These are phyloP conservation scores for Calameuta idolon DNA, from an alignment of 2,888 invertebrate genomes.

Conservation along the genomic window DNA sequence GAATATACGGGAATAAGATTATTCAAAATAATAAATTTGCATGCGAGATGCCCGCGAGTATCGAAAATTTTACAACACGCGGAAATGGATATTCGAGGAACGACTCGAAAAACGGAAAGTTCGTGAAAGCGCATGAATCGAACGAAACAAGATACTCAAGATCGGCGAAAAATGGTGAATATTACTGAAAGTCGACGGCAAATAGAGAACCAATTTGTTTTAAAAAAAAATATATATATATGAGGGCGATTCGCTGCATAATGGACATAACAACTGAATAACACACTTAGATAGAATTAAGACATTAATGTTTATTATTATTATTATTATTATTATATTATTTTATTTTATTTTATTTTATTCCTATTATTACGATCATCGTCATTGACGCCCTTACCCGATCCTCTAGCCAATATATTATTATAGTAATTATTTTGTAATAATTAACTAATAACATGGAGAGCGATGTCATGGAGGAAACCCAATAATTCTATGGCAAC, in stretches of 20 bases:
- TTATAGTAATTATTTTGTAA: slow-evolving; percentile 46
- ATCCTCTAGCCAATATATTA: slow-evolving; percentile 31
- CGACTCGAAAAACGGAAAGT: background rate
- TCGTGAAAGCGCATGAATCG: slow-evolving; percentile 21
- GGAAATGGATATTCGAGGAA: background rate
- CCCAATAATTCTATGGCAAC: background rate
- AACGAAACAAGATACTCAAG: slow-evolving; percentile 21
- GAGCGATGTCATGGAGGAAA: slow-evolving; percentile 12
- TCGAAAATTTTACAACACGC: background rate
- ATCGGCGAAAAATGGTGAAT: slow-evolving; percentile 12
- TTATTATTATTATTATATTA: slow-evolving; percentile 36
- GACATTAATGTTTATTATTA: slow-evolving; percentile 57
- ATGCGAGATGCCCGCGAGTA: background rate
- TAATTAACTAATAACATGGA: slow-evolving; percentile 45
- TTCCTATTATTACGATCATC: slow-evolving; percentile 49
- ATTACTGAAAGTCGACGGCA: background rate
- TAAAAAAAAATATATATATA: slow-evolving; percentile 10
- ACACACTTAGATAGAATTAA: slow-evolving; percentile 57
- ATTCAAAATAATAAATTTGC: background rate
- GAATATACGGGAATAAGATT: background rate
- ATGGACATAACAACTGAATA: slow-evolving; percentile 42
- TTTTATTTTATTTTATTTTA: slow-evolving; percentile 40
- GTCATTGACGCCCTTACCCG: slow-evolving; percentile 28
- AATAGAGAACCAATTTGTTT: background rate
- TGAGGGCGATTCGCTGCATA: slow-evolving; percentile 36